These are phyloP conservation scores for Xiphophorus hellerii DNA, from an alignment of 2,113 vertebrate species.

Conservation along the genomic window DNA sequence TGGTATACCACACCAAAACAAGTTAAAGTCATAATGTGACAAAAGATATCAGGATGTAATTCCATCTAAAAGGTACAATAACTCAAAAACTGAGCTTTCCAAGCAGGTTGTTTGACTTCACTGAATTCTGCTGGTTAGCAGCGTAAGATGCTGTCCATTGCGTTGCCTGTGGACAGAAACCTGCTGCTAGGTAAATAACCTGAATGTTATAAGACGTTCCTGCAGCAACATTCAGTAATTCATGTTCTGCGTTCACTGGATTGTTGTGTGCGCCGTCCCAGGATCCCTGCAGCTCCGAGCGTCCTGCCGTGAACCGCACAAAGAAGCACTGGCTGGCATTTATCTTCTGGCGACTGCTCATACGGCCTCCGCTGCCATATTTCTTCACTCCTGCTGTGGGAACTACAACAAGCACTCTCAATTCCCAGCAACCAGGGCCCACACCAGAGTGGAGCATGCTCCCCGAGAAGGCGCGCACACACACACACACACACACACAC, in stretches of 20 bases:
- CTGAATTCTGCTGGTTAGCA: background rate
- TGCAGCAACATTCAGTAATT: constrained; percentile 39
- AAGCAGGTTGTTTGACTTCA: background rate
- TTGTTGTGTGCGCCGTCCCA: constrained; percentile 18
- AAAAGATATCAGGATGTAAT: background rate
- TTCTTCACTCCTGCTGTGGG: constrained; percentile 40
- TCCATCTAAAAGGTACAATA: background rate
- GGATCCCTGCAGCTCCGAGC: constrained; percentile 47
- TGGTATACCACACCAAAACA: background rate
- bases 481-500: background rate
- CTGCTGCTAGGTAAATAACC: background rate
- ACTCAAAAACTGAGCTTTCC: background rate
- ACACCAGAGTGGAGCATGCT: constrained; percentile 17
- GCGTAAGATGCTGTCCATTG: background rate
- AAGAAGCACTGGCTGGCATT: constrained; percentile 42
- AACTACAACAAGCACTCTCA: constrained; percentile 51
- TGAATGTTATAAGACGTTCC: background rate
- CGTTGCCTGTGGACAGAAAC: background rate
- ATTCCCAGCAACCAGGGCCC: constrained; percentile 46
- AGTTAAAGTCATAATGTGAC: background rate
- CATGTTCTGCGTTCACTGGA: constrained; percentile 26
- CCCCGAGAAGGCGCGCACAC: constrained; percentile 27
- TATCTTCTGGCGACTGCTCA: constrained; percentile 16
- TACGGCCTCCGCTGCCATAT: constrained; percentile 37
- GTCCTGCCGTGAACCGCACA: constrained; percentile 29